Evolutionary conservation across 2,797 vertebrate genomes (phyloP), one percentile per base, ranked within the genome.

Genomic region (Xerus rutilus): DNA sequence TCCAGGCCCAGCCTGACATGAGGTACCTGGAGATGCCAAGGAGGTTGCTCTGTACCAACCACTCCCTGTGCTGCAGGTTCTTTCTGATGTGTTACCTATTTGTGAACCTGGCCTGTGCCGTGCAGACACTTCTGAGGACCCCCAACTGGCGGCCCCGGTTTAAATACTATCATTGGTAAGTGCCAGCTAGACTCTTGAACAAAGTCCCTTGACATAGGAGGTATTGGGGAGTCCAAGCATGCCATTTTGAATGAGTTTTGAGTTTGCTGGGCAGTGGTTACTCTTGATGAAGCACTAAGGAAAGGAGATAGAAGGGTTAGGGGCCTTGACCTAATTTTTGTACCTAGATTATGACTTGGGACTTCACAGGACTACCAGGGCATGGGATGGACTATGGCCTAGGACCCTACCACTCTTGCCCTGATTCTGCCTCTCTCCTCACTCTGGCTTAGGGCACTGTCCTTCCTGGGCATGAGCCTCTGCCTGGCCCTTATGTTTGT

Each of bases 71-170:
- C 93, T 59, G 57, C 98, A 99, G 99, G 99, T 99, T 99, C 98
- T 99, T 99, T 98, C 96, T 99, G 98, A 99, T 99, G 99, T 99
- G 99, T 93, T 99, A 99, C 98, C 99, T 99, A 92, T 99, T 99
- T 97, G 99, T 99, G 96, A 99, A 99, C 98, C 98, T 99, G 86
- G 99, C 99, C 0, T 99, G 99, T 97, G 99, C 99, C 1, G 99
- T 99, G 30, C 99, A 99, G 98, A 99, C 99, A 0, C 99, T 99
- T 62, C 98, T 99, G 73, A 98, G 99, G 73, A 99, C 99, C 35
- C 99, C 99, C 1, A 99, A 99, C 98, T 99, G 99, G 99, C 99
- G 99, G 79, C 99, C 99, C 0, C 98, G 99, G 76, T 99, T 99
- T 97, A 99, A 98, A 97, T 99, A 99, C 98, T 99, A 99, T 97